Base-by-base conservation (phyloP, 2,797 vertebrate species). In the Brotogeris chrysoptera region DNA sequence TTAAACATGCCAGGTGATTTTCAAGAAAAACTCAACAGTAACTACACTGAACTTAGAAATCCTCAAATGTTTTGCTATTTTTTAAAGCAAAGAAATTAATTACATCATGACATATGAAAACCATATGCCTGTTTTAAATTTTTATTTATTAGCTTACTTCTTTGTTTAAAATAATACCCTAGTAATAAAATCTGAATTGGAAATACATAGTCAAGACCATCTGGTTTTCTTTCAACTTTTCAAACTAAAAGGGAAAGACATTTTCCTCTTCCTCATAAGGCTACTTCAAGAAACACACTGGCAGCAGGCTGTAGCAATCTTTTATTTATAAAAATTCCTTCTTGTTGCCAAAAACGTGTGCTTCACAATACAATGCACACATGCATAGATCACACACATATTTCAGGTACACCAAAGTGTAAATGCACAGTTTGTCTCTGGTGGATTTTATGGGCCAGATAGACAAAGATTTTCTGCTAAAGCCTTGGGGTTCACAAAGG, bases 131-230 rank as follows among this genome's bases (percentile, higher is more conserved):
- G 23, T 43, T 90, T 63, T 16, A 87, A 34, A 6, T 60, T 86
- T 81, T 77, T 88, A 50, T 79, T 92, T 88, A 60, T 73, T 70
- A 74, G 16, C 12, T 86, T 11, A 80, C 15, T 80, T 87, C 44
- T 90, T 80, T 74, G 9, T 83, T 87, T 90, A 81, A 93, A 88
- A 86, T 23, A 72, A 72, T 81, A 84, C 44, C 25, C 34, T 70
- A 21, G n/a, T 55, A 88, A 84, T 84, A 88, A 93, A 93, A 90
- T 81, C 50, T 71, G 44, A 91, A 88, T 61, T 85, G 59, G 28
- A 65, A 80, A 86, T 69, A 65, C 2, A 11, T 32, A 38, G 23
- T 68, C 2, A 15, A 55, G 21, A 83, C 70, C 78, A 92, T 80
- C 70, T 92, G 28, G 15, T 70, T 92, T 70, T 60, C 64, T 86